Conservation (phyloP, 2,797 vertebrate genomes). For the Botia almorhae region DNA sequence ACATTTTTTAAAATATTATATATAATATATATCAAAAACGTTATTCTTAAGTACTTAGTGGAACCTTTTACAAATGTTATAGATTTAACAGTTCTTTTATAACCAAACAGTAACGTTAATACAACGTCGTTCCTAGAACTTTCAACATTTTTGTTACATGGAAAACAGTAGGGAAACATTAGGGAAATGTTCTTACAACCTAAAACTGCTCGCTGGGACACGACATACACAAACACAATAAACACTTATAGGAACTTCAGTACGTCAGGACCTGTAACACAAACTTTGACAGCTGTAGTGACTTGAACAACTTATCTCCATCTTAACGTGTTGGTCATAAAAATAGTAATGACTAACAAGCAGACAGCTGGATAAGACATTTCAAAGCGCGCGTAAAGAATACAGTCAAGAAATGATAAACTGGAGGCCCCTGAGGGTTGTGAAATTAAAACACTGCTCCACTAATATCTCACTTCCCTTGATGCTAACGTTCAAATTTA, state of each 20-base stretch:
- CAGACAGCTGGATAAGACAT: slow-evolving; percentile 17
- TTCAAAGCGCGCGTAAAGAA: slow-evolving; percentile 35
- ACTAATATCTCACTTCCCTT: slow-evolving; percentile 40
- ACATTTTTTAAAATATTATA: no score
- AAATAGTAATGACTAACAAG: slow-evolving; percentile 12
- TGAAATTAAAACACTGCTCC: slow-evolving; percentile 41
- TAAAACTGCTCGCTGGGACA: neutral
- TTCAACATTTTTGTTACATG: no score
- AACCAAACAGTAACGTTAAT: no score
- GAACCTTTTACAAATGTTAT: no score
- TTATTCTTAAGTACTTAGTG: no score
- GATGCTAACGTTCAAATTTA: slow-evolving; percentile 43
- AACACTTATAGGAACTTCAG: neutral
- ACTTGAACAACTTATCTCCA: neutral
- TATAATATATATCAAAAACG: no score
- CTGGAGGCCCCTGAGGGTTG: slow-evolving; percentile 24
- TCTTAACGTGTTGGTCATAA: slow-evolving; percentile 15
- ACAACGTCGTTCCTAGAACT: no score
- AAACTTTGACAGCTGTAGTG: neutral
- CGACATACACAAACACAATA: neutral
- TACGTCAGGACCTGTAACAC: neutral
- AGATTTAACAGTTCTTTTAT: no score
- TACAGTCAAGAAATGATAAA: slow-evolving; percentile 32
- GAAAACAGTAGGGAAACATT: no score
- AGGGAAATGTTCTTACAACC: no score